Conservation (phyloP, 1,140 invertebrate genomes). For the Lepidurus apus region DNA sequence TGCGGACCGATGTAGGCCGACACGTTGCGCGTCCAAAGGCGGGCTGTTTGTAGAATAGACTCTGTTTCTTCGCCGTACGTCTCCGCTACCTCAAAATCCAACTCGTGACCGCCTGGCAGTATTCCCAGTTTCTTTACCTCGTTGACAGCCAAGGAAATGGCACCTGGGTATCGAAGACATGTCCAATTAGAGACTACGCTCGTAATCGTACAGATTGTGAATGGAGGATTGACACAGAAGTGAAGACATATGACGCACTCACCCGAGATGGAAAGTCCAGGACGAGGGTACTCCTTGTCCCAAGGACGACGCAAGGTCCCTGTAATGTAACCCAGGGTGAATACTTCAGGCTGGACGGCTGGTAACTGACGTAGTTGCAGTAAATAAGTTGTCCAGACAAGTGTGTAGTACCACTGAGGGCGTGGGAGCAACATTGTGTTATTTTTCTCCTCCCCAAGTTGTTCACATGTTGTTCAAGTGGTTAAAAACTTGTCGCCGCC, state of each 20-base stretch:
- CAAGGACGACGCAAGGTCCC: conserved; percentile 67
- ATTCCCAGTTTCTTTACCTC: conserved; percentile 42
- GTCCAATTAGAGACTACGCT: neutral
- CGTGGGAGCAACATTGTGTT: neutral
- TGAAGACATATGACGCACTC: neutral
- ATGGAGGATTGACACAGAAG: neutral
- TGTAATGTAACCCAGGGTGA: conserved; percentile 46
- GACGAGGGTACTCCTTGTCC: conserved; percentile 68
- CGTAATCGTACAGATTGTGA: neutral
- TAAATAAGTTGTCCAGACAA: neutral
- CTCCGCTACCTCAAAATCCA: conserved; percentile 80
- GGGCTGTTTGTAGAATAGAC: conserved; percentile 77
- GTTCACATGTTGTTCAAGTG: conserved; percentile 21
- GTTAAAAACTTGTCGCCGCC: neutral
- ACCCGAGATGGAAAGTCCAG: conserved; percentile 64
- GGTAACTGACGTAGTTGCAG: neutral
- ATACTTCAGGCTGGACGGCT: conserved; percentile 33
- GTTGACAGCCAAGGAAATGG: conserved; percentile 67
- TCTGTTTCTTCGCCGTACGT: conserved; percentile 83
- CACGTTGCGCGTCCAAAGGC: conserved; percentile 77
- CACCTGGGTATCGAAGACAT: conserved; percentile 46
- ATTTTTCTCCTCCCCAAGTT: neutral
- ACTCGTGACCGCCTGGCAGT: conserved; percentile 53
- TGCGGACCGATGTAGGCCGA: conserved; percentile 90
- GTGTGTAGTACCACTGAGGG: neutral